These are phyloP conservation scores for Paracyclopina nana DNA, from an alignment of 1,140 invertebrate species.

Conservation along the genomic window DNA sequence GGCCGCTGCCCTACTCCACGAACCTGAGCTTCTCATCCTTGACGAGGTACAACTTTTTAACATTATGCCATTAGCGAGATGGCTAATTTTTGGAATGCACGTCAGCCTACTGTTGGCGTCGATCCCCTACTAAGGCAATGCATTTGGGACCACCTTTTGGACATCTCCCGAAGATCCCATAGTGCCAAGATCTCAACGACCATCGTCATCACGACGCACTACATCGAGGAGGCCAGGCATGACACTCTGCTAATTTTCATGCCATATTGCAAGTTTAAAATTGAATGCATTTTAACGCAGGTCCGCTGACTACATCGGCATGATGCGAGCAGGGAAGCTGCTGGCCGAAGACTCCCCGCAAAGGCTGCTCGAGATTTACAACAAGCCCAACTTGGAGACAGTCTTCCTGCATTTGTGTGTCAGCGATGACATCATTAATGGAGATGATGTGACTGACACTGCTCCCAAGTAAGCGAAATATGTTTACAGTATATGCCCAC, in stretches of 20 bases:
- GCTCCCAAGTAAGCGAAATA: no score
- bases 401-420: constrained; percentile 64
- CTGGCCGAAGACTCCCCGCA: constrained; percentile 76
- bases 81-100: no score
- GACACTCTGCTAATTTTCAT: constrained; percentile 47
- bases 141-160: constrained; percentile 75
- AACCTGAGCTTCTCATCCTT: constrained; percentile 73
- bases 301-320: constrained; percentile 32
- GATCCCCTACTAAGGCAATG: constrained; percentile 58
- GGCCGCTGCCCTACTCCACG: constrained; percentile 73
- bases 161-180: constrained; percentile 52
- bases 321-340: constrained; percentile 43
- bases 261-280: background rate
- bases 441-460: no score
- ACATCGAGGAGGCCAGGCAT: constrained; percentile 75
- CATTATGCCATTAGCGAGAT: no score
- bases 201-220: constrained; percentile 82
- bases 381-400: constrained; percentile 63
- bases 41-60: no score
- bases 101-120: constrained; percentile 78
- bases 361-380: constrained; percentile 54
- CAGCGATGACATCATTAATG: no score
- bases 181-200: constrained; percentile 35
- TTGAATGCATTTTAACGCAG: constrained; percentile 12
- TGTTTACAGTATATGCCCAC: no score